Conservation (phyloP, 2,113 vertebrate genomes). For the Varanus komodoensis region DNA sequence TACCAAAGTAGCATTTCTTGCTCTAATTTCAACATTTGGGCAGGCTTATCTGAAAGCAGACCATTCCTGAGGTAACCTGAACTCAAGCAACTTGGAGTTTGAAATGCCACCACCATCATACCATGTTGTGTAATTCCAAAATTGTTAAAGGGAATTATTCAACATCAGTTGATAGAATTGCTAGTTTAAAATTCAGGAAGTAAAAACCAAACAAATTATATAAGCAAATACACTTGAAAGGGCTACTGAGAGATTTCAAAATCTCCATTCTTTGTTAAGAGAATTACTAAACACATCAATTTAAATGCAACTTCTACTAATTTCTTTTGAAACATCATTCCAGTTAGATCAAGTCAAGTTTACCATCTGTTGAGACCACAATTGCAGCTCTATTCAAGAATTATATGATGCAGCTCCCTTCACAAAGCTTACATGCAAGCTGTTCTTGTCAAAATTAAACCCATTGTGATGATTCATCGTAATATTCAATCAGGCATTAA, state of each 20-base stretch:
- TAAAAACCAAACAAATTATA: conserved; percentile 35
- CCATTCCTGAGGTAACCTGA: too few relatives aligned
- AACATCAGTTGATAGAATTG: conserved; percentile 33
- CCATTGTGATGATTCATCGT: conserved; percentile 80
- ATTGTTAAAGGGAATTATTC: conserved; percentile 27
- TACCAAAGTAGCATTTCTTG: too few relatives aligned
- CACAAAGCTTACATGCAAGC: conserved; percentile 79
- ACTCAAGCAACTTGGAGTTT: too few relatives aligned
- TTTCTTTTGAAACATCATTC: conserved; percentile 70
- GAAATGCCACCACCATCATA: background rate
- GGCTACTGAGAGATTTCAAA: conserved; percentile 57
- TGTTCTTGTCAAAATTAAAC: conserved; percentile 82
- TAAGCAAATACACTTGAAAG: conserved; percentile 50
- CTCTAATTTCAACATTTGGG: too few relatives aligned
- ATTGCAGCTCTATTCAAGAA: conserved; percentile 72
- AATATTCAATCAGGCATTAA: conserved; percentile 82
- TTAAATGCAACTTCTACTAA: conserved; percentile 66
- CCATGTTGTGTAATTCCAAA: background rate
- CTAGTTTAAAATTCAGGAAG: conserved; percentile 47
- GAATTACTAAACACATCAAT: conserved; percentile 73
- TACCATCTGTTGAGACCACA: conserved; percentile 81
- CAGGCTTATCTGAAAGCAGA: too few relatives aligned
- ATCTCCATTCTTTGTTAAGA: conserved; percentile 66
- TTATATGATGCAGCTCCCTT: conserved; percentile 74
- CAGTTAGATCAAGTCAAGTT: conserved; percentile 74